Conservation (phyloP, 2,888 invertebrate genomes). For the Nomada fucata region DNA sequence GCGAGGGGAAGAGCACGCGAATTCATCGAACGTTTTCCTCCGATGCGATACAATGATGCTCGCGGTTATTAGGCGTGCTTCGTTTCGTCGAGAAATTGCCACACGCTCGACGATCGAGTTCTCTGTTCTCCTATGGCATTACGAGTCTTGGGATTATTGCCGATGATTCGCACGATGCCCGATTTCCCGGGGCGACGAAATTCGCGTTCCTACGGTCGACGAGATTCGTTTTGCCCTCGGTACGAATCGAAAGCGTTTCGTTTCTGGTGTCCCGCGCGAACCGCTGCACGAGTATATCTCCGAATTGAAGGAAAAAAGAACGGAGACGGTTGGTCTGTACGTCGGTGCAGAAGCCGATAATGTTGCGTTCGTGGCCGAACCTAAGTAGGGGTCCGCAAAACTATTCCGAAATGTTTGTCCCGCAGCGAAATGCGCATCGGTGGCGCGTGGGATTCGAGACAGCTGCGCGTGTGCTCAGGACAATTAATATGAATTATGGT, state of each 20-base stretch:
- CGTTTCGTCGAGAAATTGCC: conserved; percentile 27
- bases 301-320: background rate
- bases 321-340: conserved; percentile 16
- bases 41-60: conserved; percentile 28
- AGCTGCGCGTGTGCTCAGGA: conserved; percentile 78
- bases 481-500: conserved; percentile 79
- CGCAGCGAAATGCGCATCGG: conserved; percentile 76
- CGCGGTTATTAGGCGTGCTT: conserved; percentile 26
- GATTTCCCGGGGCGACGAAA: conserved; percentile 39
- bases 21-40: conserved; percentile 9
- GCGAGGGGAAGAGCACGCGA: conserved; percentile 2
- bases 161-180: background rate
- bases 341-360: conserved; percentile 44
- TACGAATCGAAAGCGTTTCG: background rate
- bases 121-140: conserved; percentile 17
- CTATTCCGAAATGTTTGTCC: conserved; percentile 73
- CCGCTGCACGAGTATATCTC: background rate
- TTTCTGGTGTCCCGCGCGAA: conserved; percentile 19
- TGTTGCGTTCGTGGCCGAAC: conserved; percentile 25
- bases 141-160: conserved; percentile 24
- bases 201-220: conserved; percentile 1
- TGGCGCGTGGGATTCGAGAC: conserved; percentile 80
- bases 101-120: background rate
- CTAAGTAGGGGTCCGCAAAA: conserved; percentile 64
- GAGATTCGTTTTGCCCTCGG: background rate